These are phyloP conservation scores for Cyphomyrmex costatus DNA, from an alignment of 1,140 invertebrate genomes.

Conservation along the genomic window DNA sequence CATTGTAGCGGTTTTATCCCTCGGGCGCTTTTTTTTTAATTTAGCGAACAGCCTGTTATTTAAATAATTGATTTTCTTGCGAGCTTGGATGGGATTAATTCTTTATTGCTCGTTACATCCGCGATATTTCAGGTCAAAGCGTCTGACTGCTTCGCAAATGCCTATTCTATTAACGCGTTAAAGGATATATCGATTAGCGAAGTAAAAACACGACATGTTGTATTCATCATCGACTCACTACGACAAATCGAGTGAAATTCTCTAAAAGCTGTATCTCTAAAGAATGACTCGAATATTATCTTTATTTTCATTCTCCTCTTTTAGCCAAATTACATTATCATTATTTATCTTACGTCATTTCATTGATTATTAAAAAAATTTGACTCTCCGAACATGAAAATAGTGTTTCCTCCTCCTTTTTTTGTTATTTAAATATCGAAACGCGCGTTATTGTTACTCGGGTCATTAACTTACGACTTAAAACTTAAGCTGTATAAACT, in stretches of 20 bases:
- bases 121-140: slow-evolving; percentile 6
- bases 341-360: slow-evolving; percentile 2
- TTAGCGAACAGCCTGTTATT: background rate
- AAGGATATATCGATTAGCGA: slow-evolving; percentile 20
- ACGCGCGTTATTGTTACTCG: slow-evolving; percentile 41
- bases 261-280: slow-evolving; percentile 13
- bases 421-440: slow-evolving; percentile 40
- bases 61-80: slow-evolving; percentile 41
- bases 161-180: slow-evolving; percentile 37
- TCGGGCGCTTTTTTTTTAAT: background rate
- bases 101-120: slow-evolving; percentile 40
- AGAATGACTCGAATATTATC: slow-evolving; percentile 12
- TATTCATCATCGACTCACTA: slow-evolving; percentile 5
- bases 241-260: slow-evolving; percentile 18
- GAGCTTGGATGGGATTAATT: slow-evolving; percentile 28
- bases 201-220: slow-evolving; percentile 10
- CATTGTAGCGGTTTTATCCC: slow-evolving; percentile 1
- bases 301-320: background rate
- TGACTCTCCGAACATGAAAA: slow-evolving; percentile 45
- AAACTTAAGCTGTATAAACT: slow-evolving; percentile 53
- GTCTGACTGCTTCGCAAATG: slow-evolving; percentile 6
- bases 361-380: slow-evolving; percentile 46
- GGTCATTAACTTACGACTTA: slow-evolving; percentile 56
- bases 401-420: slow-evolving; percentile 6
- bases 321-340: slow-evolving; percentile 20